phyloP scores from a whole-genome alignment of 1,140 invertebrate genomes.

The Ostrea edulis region DNA sequence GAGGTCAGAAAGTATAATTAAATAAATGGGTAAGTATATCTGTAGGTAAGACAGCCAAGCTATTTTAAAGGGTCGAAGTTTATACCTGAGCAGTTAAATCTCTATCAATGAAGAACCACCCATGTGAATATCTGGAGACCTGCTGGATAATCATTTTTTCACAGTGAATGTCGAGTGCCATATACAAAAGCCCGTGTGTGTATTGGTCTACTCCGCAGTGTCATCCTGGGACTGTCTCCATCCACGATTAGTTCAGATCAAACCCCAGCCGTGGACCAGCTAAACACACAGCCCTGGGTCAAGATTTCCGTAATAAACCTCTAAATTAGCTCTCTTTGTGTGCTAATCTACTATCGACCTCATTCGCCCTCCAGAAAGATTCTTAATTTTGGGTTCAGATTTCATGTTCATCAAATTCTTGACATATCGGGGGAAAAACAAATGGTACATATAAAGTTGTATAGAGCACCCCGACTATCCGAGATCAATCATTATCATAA shows the following conservation, averaged over 20 bases:
- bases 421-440: background rate
- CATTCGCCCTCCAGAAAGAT: slow-evolving; percentile 5
- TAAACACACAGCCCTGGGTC: slow-evolving; percentile 29
- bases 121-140: slow-evolving; percentile 6
- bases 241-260: background rate
- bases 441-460: background rate
- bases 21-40: background rate
- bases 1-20: background rate
- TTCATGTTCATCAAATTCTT: background rate
- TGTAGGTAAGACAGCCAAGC: background rate
- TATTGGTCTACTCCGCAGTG: background rate
- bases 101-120: slow-evolving; percentile 11
- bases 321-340: slow-evolving; percentile 24
- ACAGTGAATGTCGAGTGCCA: background rate
- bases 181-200: background rate
- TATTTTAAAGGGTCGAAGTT: slow-evolving; percentile 26
- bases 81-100: slow-evolving; percentile 32
- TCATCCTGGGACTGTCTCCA: background rate
- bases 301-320: slow-evolving; percentile 5
- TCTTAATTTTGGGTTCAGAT: slow-evolving; percentile 13
- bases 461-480: background rate
- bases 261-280: background rate
- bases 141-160: slow-evolving; percentile 28
- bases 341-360: slow-evolving; percentile 18
- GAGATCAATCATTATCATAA: slow-evolving; percentile 6